These are phyloP conservation scores for Steinernema carpocapsae DNA, from an alignment of 2,888 invertebrate genomes.

Conservation along the genomic window DNA sequence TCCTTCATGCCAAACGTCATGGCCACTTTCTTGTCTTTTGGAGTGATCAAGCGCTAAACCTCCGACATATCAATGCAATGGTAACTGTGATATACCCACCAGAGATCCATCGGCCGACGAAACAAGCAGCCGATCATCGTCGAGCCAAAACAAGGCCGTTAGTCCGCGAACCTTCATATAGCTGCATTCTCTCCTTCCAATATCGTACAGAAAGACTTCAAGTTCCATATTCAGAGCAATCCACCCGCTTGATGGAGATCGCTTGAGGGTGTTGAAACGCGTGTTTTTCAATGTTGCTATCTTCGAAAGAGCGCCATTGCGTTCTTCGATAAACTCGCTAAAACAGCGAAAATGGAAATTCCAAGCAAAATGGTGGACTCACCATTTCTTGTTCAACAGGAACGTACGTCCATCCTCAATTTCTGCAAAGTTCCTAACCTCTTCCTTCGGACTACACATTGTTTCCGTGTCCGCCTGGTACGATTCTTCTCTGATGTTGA, in stretches of 20 bases:
- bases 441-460: background rate
- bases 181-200: background rate
- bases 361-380: too few relatives aligned
- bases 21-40: background rate
- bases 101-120: background rate
- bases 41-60: background rate
- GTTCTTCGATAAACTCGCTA: background rate
- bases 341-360: too few relatives aligned
- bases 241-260: background rate
- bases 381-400: background rate
- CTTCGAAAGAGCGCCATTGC: background rate
- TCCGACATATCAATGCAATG: too few relatives aligned
- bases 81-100: background rate
- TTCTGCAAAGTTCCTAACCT: background rate
- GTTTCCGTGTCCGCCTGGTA: background rate
- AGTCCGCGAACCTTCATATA: background rate
- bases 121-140: background rate
- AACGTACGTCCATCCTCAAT: background rate
- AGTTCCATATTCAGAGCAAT: constrained; percentile 6
- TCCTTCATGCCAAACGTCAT: background rate
- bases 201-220: background rate
- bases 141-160: background rate
- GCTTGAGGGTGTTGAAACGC: constrained; percentile 1
- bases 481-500: background rate
- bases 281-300: background rate